Evolutionary conservation across 2,113 vertebrate genomes (phyloP), one percentile per base, ranked within the genome.

Genomic region (Microcebus griseorufus): DNA sequence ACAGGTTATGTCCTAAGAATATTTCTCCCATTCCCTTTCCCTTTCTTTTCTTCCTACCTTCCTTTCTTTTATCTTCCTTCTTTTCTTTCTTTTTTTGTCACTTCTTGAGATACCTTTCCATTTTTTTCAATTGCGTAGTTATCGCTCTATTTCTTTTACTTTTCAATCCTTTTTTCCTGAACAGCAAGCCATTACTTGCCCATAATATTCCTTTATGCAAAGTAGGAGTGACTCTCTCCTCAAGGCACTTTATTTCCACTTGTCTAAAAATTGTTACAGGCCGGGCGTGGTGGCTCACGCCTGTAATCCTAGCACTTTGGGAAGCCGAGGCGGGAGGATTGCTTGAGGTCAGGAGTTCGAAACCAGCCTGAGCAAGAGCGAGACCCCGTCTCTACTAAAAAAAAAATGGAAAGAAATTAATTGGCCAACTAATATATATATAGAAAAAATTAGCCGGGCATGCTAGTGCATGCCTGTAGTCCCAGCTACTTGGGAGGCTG

Each of bases 261-360:
- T 88, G 70, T 93, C 81, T 84, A 81, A 92, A 93, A 95, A 95
- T 51, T 78, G 16, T 87, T 84, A 45, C 45, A 9, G 7, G 45
- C 45, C 7, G 45, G 45, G 45, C 45, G 8, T 9, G 45, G 45
- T 45, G 45, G 45, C 45, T 45, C 45, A 45, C 8, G 45, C 45
- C 45, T 45, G 45, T 45, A 45, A 45, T 45, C 45, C 45, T 45
- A 45, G 8, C 45, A 45, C 45, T 45, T 5, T 45, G 45, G 45
- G 45, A 45, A 5, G 45, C 45, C 1, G 8, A 45, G 45, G 45
- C 1, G 45, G 45, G 45, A 45, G 45, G 45, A 45, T 45, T 45
- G 45, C 7, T 45, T 5, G 1, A 45, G 45, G 45, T 45, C 45
- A 45, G 45, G 45, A 45, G 45, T 45, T 45, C 7, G 45, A 45